Evolutionary conservation across 2,113 vertebrate genomes (phyloP), one percentile per base, ranked within the genome.

Genomic region (Bubo blakistoni): DNA sequence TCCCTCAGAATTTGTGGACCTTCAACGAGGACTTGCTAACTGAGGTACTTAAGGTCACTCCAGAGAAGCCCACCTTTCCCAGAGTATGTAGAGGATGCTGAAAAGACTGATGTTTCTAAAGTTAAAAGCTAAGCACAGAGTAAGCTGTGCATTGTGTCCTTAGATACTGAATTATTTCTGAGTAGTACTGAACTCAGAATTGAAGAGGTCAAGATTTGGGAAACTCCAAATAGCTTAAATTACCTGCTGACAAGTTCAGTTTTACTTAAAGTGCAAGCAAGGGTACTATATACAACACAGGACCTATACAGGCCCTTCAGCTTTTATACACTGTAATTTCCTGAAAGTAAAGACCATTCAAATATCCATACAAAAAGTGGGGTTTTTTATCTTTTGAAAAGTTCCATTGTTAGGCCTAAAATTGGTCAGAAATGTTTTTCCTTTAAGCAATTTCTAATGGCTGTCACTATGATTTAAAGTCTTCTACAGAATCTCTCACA

Each of bases 391-490:
- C 29, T 69, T 80, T 90, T 62, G 18, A 72, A 79, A 88, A 93
- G 26, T 61, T 74, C 69, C 51, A 89, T 95, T 98, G 89, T 95
- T 96, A 91, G 71, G 54, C 81, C 54, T 85, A 89, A 96, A 97
- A 94, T 97, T 94, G 62, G 96, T 97, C 95, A 96, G 93, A 98
- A 97, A 97, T 95, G 21, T 69, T 96, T 97, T 98, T 94, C 58
- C 81, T 97, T 98, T 97, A 95, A 98, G 92, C 95, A 96, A 96
- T 90, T 98, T 97, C 95, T 97, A 98, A 96, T 97, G 96, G 93
- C 80, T 98, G 98, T 98, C 98, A 98, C 88, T 95, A 97, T 98
- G 98, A 98, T 98, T 98, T 98, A 98, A 98, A 97, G 98, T 96
- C 97, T 98, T 97, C 96, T 97, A 51, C 88, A 77, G 96, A 97